Base-by-base conservation (phyloP, 2,797 vertebrate species). In the Oceanodroma leucorhoa region DNA sequence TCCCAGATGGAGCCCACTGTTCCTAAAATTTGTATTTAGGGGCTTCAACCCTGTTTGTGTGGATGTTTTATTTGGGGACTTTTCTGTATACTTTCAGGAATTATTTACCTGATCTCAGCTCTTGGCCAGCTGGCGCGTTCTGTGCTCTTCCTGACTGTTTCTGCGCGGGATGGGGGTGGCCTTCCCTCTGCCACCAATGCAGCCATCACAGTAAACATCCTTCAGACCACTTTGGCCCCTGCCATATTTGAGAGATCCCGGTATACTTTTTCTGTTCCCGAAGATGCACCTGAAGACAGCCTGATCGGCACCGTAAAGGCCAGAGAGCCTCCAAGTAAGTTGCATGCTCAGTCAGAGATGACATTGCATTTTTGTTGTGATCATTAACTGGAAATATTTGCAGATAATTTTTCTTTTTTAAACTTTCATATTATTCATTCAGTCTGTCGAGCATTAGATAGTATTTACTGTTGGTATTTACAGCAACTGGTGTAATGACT, bases 121-220 rank as follows among this genome's bases (percentile, higher is more conserved):
- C 97, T 99, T 76, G 97, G 95, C 76, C 98, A 98, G 36, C 87
- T 99, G 97, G 97, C 97, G 23, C 96, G 10, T 22, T 97, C 97
- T 80, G 98, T 93, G 1, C 87, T 99, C 29, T 96, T 96, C 40
- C 96, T 99, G 83, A 96, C 92, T 14, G 91, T 99, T 86, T 97
- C 97, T n/a, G 99, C 99, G 0, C 95, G 32, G 65, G 99, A 99
- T 8, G 98, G 98, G 6, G 98, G 96, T 8, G 99, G 99, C 13
- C 94, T 98, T 87, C 70, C 90, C n/a, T 98, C 99, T 14, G 70
- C 83, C 81, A 78, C 72, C 62, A 98, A 98, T 17, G 99, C 99
- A 10, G 95, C 98, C 19, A 50, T 99, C 95, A 99, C 98, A 4
- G 55, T 99, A 62, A 97, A 98, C 48, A 71, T 99, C 90, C 94